These are phyloP conservation scores for Aphidoletes aphidimyza DNA, from an alignment of 2,888 invertebrate species.

Conservation along the genomic window DNA sequence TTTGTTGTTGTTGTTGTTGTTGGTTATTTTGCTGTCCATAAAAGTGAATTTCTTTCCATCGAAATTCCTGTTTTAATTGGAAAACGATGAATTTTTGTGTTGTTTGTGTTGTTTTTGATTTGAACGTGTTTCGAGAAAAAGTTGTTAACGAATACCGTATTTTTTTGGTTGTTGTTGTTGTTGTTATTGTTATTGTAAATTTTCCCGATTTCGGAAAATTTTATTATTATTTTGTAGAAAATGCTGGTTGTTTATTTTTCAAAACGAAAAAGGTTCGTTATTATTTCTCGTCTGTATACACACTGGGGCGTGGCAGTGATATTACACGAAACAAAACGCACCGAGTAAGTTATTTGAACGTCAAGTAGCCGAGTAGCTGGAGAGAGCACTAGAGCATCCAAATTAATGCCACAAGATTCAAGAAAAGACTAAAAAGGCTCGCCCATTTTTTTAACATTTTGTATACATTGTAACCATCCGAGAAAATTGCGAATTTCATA, in stretches of 20 bases:
- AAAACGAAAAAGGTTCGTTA: neutral
- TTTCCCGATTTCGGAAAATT: no score
- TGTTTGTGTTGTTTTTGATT: no score
- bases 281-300: constrained; percentile 19
- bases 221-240: no score
- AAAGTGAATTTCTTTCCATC: no score
- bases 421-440: constrained; percentile 55
- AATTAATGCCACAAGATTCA: constrained; percentile 54
- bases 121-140: no score
- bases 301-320: constrained; percentile 45
- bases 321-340: constrained; percentile 15
- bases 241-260: neutral
- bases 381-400: constrained; percentile 21
- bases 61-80: no score
- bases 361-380: neutral
- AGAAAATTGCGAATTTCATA: constrained; percentile 26
- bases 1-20: no score
- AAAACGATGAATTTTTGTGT: no score
- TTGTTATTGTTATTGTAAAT: no score
- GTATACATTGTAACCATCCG: constrained; percentile 55
- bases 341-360: constrained; percentile 1
- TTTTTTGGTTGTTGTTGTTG: no score
- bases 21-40: no score
- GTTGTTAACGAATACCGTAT: no score
- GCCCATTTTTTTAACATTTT: constrained; percentile 55